Evolutionary conservation across 2,797 vertebrate genomes (phyloP), one percentile per base, ranked within the genome.

Genomic region (Pipistrellus pipistrellus): DNA sequence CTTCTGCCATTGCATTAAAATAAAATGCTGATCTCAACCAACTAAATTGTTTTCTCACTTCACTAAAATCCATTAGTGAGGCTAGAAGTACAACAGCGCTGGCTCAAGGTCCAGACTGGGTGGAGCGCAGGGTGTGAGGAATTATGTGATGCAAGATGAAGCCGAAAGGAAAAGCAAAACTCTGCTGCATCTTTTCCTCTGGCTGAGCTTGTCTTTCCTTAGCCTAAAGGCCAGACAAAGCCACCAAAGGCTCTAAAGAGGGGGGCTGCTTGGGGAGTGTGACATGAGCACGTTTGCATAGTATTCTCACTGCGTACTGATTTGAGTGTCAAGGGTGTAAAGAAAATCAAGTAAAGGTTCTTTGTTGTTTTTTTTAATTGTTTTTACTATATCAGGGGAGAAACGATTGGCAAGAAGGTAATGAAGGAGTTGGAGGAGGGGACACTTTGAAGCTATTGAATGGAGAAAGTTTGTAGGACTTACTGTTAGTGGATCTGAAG

Each of bases 1-100:
- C 12, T 76, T 64, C 18, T 82, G 20, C 14, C n/a, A 44, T 90
- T 95, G 94, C 59, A 66, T 93, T 88, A 85, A 72, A 86, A 90
- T 64, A 72, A 82, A 95, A 81, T 75, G 76, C 71, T 93, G 38
- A 81, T 78, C 88, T 90, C 72, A 25, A 53, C 30, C 14, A 80
- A 85, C 46, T 69, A 66, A 85, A 64, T 64, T 68, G 62, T 62
- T 94, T 96, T 90, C 46, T 76, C 30, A 72, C 59, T 9, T 95
- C n/a, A 77, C 32, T 85, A 30, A 69, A 89, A 82, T 59, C 38
- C 35, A 78, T 78, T 72, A 86, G 55, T 78, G 46, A 83, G 30
- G 64, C 20, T 72, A 76, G 72, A 90, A 83, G 72, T 53, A 68
- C 38, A 35, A 41, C 68, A 38, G 15, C 4, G 4, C 3, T 48